Conservation (phyloP, 2,113 vertebrate species). For the Calypte anna region DNA sequence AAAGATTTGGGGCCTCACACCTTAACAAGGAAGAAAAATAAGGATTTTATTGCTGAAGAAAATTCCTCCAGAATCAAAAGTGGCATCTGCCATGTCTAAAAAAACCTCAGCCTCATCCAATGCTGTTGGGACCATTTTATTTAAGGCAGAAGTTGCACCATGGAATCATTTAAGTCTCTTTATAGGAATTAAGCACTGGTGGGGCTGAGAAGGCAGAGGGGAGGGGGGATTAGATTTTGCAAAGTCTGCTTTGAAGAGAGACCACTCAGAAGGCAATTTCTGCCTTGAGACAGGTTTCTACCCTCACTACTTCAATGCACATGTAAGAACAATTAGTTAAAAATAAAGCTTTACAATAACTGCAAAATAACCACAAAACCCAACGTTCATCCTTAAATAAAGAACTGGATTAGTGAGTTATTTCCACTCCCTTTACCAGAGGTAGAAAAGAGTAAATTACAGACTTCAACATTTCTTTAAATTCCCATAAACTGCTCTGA, state of each 20-base stretch:
- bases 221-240: background rate
- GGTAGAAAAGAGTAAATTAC: background rate
- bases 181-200: background rate
- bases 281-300: background rate
- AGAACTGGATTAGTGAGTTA: no score
- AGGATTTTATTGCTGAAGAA: background rate
- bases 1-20: background rate
- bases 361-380: background rate
- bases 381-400: background rate
- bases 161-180: background rate
- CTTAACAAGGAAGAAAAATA: background rate
- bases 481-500: fast-evolving
- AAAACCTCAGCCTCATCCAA: background rate
- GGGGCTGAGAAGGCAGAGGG: background rate
- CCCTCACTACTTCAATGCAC: background rate
- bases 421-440: background rate
- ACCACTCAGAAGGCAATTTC: background rate
- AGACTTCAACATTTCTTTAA: background rate
- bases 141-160: background rate
- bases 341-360: background rate
- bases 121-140: background rate
- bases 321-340: fast-evolving
- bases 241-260: background rate
- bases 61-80: background rate
- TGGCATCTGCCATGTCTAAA: background rate